Evolutionary conservation across 2,888 invertebrate genomes (phyloP).

Genomic region (Phasia obesa): DNA sequence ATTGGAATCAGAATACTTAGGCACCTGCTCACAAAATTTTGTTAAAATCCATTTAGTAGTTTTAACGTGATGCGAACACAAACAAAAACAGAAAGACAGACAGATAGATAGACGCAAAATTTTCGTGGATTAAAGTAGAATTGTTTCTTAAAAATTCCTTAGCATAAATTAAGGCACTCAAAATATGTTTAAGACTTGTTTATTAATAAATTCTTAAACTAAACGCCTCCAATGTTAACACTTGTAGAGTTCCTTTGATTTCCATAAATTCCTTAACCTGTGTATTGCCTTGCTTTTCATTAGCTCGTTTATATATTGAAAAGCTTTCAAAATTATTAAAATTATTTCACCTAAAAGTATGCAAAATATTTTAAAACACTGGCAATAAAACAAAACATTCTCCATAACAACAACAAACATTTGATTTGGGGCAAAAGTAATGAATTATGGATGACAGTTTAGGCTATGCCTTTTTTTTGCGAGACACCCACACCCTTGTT

Average conservation of each 20-base stretch:
- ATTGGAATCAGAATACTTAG: too few relatives aligned
- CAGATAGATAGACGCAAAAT: too few relatives aligned
- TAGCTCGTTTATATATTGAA: background rate
- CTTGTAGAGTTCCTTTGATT: conserved; percentile 36
- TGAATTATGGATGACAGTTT: conserved; percentile 35
- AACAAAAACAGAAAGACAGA: too few relatives aligned
- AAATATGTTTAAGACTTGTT: conserved; percentile 3
- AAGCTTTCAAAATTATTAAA: conserved; percentile 27
- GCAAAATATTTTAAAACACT: conserved; percentile 44
- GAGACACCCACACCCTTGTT: conserved; percentile 24
- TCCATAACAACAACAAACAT: background rate
- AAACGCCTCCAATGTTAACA: background rate
- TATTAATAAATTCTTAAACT: conserved; percentile 27
- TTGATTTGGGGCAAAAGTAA: conserved; percentile 20
- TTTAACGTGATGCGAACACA: too few relatives aligned
- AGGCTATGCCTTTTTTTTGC: background rate
- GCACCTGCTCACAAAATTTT: too few relatives aligned
- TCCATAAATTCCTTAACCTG: conserved; percentile 14
- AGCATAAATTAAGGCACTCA: conserved; percentile 16
- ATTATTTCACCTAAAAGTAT: conserved; percentile 43
- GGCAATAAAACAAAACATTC: conserved; percentile 5
- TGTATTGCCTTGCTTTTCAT: background rate
- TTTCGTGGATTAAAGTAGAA: too few relatives aligned
- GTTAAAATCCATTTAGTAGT: too few relatives aligned
- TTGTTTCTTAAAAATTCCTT: background rate